A percentile compares a stretch with the other conserved stretches of the same genome.
These are phyloP conservation scores for Elanus axillaris DNA, from an alignment of 2,113 vertebrate species.

Conservation along the genomic window DNA sequence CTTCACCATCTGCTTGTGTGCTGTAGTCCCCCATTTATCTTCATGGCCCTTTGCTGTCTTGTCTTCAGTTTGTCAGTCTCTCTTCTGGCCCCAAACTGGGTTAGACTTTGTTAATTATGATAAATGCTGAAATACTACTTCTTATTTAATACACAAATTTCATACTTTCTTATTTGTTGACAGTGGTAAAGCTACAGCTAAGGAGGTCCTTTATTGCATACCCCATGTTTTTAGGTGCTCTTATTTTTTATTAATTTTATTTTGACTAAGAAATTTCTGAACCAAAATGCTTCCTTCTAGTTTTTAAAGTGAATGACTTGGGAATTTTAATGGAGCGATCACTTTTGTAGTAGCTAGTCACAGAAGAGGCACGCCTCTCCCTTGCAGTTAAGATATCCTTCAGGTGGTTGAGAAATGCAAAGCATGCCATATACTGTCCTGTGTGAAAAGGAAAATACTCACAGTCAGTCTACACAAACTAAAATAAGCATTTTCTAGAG, in stretches of 20 bases:
- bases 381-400: background rate
- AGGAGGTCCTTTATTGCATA: background rate
- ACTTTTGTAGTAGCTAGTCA: background rate
- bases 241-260: background rate
- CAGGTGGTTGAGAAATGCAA: background rate
- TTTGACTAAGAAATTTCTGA: background rate
- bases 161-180: background rate
- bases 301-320: background rate
- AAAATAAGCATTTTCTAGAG: background rate
- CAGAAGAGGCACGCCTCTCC: background rate
- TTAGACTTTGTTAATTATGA: background rate
- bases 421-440: background rate
- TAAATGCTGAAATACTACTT: background rate
- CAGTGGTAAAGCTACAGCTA: background rate
- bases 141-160: background rate
- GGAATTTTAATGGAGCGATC: background rate
- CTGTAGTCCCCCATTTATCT: background rate
- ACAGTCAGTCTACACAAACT: background rate
- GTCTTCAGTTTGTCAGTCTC: background rate
- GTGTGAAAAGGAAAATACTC: background rate
- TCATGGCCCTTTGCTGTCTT: background rate
- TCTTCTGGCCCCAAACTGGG: background rate
- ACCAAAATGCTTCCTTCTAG: background rate
- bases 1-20: background rate
- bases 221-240: background rate